Conservation (phyloP, 2,888 invertebrate genomes). For the Papilio elwesi region DNA sequence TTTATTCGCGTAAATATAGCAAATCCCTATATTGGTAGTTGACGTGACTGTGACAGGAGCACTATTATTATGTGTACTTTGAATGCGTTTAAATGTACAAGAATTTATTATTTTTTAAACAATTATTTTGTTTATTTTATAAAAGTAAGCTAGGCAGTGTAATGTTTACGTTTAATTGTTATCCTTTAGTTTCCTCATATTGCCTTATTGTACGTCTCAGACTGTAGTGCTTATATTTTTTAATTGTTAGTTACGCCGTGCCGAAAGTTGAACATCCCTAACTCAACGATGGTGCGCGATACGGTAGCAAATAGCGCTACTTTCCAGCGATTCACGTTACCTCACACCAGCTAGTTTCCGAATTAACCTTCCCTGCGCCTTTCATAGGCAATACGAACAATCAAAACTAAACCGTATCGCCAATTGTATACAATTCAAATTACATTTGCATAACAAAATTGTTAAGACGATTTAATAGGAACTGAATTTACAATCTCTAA, state of each 20-base stretch:
- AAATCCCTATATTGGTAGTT: too few relatives aligned
- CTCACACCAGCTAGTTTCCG: conserved; percentile 72
- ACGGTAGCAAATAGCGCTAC: conserved; percentile 83
- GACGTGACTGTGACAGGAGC: too few relatives aligned
- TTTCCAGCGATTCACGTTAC: conserved; percentile 78
- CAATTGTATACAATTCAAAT: conserved; percentile 8
- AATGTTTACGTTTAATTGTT: too few relatives aligned
- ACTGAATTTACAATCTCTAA: conserved; percentile 67
- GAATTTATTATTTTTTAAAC: too few relatives aligned
- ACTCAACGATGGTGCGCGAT: conserved; percentile 78
- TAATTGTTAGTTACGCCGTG: background rate
- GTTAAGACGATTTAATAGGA: conserved; percentile 51
- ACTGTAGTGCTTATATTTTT: background rate
- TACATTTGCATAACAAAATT: conserved; percentile 34
- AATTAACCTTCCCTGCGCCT: conserved; percentile 50
- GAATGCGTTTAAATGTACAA: too few relatives aligned
- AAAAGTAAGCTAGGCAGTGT: too few relatives aligned
- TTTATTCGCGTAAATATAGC: too few relatives aligned
- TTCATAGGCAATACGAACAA: conserved; percentile 43
- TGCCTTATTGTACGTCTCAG: too few relatives aligned
- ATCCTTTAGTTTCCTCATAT: too few relatives aligned
- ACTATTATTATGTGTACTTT: too few relatives aligned
- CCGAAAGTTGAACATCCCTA: conserved; percentile 61
- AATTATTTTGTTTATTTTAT: too few relatives aligned
- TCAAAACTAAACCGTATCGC: conserved; percentile 49